phyloP scores from a whole-genome alignment of 1,140 invertebrate genomes.

The Cydia strobilella region DNA sequence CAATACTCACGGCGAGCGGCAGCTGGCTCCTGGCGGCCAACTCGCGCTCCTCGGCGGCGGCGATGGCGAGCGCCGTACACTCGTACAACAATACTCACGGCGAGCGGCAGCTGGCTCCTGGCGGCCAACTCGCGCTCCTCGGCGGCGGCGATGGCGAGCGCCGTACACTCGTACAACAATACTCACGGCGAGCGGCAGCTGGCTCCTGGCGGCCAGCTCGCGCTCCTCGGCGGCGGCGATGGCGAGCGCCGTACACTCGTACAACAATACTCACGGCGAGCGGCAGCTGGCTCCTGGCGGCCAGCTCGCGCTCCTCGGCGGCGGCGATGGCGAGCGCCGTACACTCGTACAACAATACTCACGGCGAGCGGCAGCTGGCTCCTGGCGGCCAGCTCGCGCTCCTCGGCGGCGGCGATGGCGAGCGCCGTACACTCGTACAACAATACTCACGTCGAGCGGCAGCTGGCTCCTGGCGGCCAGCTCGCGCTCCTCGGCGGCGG shows the following conservation, averaged over 20 bases:
- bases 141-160: slow-evolving; percentile 67
- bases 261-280: no score
- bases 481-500: slow-evolving; percentile 70
- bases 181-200: slow-evolving; percentile 67
- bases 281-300: slow-evolving; percentile 63
- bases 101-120: slow-evolving; percentile 64
- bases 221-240: slow-evolving; percentile 70
- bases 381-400: slow-evolving; percentile 62
- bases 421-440: slow-evolving; percentile 71
- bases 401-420: slow-evolving; percentile 68
- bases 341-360: no score
- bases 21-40: slow-evolving; percentile 60
- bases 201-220: slow-evolving; percentile 60
- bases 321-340: slow-evolving; percentile 69
- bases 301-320: slow-evolving; percentile 67
- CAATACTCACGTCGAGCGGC: no score
- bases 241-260: slow-evolving; percentile 69
- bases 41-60: slow-evolving; percentile 70
- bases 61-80: slow-evolving; percentile 69
- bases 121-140: slow-evolving; percentile 67
- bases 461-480: slow-evolving; percentile 60
- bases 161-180: no score
- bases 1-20: no score
- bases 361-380: slow-evolving; percentile 66
- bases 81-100: no score